Evolutionary conservation across 35 echinoderm and acorn worm genomes (phyloP).

Genomic region (Chiridota heheva): DNA sequence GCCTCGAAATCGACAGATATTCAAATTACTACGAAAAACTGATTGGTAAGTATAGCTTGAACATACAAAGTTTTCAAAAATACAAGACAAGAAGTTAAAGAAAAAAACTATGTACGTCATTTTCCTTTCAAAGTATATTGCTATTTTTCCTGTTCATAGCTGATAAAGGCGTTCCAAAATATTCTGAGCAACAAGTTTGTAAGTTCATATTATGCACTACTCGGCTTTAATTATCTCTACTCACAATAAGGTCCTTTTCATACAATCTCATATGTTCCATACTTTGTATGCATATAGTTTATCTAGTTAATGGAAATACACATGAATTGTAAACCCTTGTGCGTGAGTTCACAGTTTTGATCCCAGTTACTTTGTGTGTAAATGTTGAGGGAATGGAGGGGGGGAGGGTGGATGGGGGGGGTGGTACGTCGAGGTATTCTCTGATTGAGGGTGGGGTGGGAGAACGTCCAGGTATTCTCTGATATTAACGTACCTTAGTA

Average conservation of each 20-base stretch:
- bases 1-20: conserved; percentile 45
- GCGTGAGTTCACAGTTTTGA: no score
- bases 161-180: neutral
- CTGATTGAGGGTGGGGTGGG: neutral
- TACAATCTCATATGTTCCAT: no score
- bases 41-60: conserved; percentile 39
- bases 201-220: neutral
- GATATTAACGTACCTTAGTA: neutral
- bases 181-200: neutral
- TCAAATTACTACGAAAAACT: conserved; percentile 72
- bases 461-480: neutral
- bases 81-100: neutral
- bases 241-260: no score
- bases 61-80: neutral
- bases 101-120: neutral
- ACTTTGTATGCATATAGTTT: no score
- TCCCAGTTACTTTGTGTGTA: no score
- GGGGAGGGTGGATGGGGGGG: no score
- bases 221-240: no score
- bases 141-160: neutral
- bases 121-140: neutral
- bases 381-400: no score
- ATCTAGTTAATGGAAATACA: no score
- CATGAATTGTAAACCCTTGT: no score
- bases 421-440: no score